Conservation (phyloP, 2,888 invertebrate species). For the Torymus tubicola region DNA sequence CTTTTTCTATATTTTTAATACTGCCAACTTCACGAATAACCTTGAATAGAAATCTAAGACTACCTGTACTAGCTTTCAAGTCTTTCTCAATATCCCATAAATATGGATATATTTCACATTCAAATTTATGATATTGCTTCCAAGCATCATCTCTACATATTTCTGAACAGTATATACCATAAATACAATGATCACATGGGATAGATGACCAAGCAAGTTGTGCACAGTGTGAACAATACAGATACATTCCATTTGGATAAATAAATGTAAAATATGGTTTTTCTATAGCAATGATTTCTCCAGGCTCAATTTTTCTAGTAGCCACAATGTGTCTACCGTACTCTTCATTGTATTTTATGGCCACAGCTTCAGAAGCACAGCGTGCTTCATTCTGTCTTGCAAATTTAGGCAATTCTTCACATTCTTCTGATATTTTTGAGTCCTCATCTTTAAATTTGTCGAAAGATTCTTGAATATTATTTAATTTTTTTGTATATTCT, state of each 20-base stretch:
- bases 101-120: constrained; percentile 79
- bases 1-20: constrained; percentile 60
- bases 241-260: constrained; percentile 78
- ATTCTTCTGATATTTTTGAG: background rate
- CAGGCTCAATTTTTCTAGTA: constrained; percentile 82
- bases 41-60: background rate
- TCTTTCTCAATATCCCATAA: constrained; percentile 73
- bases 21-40: constrained; percentile 71
- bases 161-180: constrained; percentile 83
- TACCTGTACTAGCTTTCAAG: constrained; percentile 71
- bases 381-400: constrained; percentile 75
- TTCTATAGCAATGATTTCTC: constrained; percentile 87
- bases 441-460: background rate
- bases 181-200: constrained; percentile 82
- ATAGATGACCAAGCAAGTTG: constrained; percentile 79
- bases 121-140: constrained; percentile 84
- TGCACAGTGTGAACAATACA: constrained; percentile 84
- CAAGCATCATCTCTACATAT: constrained; percentile 82
- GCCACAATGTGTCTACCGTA: constrained; percentile 86
- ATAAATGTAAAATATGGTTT: constrained; percentile 81
- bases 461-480: background rate
- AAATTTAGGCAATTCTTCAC: background rate
- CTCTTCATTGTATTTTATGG: constrained; percentile 78
- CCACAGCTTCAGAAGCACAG: constrained; percentile 82
- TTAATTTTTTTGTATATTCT: background rate